Evolutionary conservation across 1,140 invertebrate species (phyloP), one percentile per base, ranked within the genome.

Genomic region (Drosophila miranda): DNA sequence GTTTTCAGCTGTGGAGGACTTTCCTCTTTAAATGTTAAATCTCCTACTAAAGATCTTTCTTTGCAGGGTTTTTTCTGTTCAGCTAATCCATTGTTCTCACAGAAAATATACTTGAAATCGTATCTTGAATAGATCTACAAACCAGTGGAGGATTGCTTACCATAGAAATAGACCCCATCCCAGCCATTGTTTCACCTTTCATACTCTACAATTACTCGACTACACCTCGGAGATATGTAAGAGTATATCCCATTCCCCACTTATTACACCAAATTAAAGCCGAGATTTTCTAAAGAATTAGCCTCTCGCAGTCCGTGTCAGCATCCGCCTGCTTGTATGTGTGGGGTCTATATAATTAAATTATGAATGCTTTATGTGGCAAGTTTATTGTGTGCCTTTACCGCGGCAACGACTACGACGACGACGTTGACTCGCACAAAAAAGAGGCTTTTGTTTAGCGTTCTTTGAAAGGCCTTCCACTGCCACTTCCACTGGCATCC

Each of bases 351-450:
- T 87, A 84, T 84, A 84, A 84, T 84, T 84, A 87, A 84, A 84
- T 84, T 86, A 84, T 84, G 81, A 84, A 84, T 87, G 81, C 82
- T 87, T 86, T 86, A 86, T 86, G 75, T 81, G 81, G 73, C 64
- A 68, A 77, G 62, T 77, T 81, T 73, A 84, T 86, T 84, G 80
- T 86, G 74, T 49, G 82, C 62, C 71, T 84, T 86, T 74, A 75
- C 59, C 56, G 83, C 75, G 58, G 64, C 23, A 26, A 26, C 5
- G 19, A 2, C 19, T 2, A 19, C 19, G 19, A 19, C 19, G 19
- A 26, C 4, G 4, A 26, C 58, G 67, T 58, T 19, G 57, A 51
- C 58, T 61, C 63, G 55, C 64, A 79, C 38, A 64, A 75, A 60
- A 61, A 78, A 56, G 56, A 38, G 57, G 64, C 80, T 69, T 83